Base-by-base conservation (phyloP, 2,113 vertebrate genomes). In the Perccottus glenii region DNA sequence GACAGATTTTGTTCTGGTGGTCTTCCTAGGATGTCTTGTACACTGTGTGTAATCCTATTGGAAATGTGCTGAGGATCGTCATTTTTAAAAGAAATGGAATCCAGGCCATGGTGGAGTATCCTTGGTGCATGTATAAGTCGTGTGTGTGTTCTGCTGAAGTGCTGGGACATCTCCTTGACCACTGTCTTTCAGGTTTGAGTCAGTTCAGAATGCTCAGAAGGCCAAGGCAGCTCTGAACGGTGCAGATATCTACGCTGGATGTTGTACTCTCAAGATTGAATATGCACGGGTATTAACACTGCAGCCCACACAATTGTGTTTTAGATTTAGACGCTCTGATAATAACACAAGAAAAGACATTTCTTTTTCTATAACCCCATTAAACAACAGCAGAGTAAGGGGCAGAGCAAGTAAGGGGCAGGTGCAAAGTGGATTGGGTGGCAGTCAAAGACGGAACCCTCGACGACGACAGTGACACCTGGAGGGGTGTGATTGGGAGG, bases 261-360 rank as follows among this genome's bases (percentile, higher is more conserved):
- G 97, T 92, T 99, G 97, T 87, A 99, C 97, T 0, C 90, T 99
- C 58, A 99, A 98, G 93, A 98, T 98, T 43, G 97, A 98, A 90
- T 99, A 98, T 77, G 97, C 96, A 75, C 89, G 96, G 93, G 97
- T 99, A 94, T 95, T 89, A 82, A 83, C 69, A 76, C 64, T 11
- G 44, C 51, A 38, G 63, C 52, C 60, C 60, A 19, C 62, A 43
- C 1, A 43, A 43, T 14, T 27, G 19, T 27, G 19, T 27, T 27
- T 27, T 27, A 27, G 19, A 27, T 27, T 27, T 27, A 27, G 19
- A 27, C 19, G 19, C 19, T 27, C 19, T 27, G 19, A 27, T 27
- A 27, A 27, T 27, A 27, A 27, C 19, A 27, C 19, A 27, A 27
- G 19, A 27, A 27, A 27, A 27, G 19, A 27, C 19, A 27, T 27